Base-by-base conservation (phyloP, 2,797 vertebrate species). In the Gadopsis marmoratus region DNA sequence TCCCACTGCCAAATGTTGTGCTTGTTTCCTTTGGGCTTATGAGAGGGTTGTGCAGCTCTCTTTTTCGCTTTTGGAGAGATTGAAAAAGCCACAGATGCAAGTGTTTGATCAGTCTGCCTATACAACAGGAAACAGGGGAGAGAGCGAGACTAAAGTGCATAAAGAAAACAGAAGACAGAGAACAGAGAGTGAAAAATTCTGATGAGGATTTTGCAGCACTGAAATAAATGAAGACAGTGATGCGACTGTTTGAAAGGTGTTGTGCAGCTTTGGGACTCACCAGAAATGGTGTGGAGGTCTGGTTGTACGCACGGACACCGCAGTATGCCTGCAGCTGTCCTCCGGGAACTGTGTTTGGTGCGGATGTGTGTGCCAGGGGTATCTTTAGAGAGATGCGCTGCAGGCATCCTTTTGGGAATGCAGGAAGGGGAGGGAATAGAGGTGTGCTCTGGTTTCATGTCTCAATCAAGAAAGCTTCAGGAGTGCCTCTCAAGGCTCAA, bases 401-500 rank as follows among this genome's bases (percentile, higher is more conserved):
- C 82, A 84, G 85, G 81, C 78, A 56, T 85, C 78, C 88, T 89
- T 91, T 83, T 82, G 91, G 89, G 87, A 86, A 83, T 70, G 83
- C 79, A 75, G 84, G 77, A 70, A 81, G 80, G 74, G 76, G 86
- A 83, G 65, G 76, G 83, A 82, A 87, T 79, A 84, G 70, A 86
- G 74, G 71, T 73, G 74, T 69, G 82, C 87, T 88, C 86, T 72
- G 89, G 90, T 93, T 94, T 94, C 91, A 92, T 90, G 91, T 92
- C 91, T 90, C 91, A 91, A 92, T 94, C 87, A 89, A 87, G 78
- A 71, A 88, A 83, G 88, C 85, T 86, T 88, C 76, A 89, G 88
- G 91, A 93, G 92, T 86, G 84, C 89, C 92, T 92, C 93, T 95
- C 87, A 83, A 90, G 87, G 81, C 91, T 93, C 85, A 87, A 94